Percentiles rank a stretch among this genome's conserved stretches.
These are phyloP conservation scores for Urechis unicinctus DNA, from an alignment of 2,888 invertebrate species.

Conservation along the genomic window DNA sequence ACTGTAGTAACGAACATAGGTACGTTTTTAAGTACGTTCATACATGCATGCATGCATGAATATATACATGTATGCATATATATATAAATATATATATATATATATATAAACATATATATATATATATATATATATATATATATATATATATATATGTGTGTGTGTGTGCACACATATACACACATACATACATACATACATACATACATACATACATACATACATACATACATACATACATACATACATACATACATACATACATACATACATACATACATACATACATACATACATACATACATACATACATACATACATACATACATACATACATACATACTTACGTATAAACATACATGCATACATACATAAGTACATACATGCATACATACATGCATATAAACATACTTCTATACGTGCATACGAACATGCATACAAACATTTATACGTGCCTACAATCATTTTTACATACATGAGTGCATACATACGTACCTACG, in stretches of 20 bases:
- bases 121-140: not conserved
- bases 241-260: no score
- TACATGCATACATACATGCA: not conserved
- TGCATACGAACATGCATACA: not conserved
- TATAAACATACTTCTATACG: no score
- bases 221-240: no score
- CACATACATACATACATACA: not conserved
- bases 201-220: no score
- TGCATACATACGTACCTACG: slow-evolving; percentile 6
- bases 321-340: not conserved
- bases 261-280: not conserved
- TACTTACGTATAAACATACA: no score
- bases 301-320: not conserved
- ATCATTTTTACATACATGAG: slow-evolving; percentile 1
- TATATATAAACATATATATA: no score
- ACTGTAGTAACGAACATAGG: no score
- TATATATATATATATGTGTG: not conserved
- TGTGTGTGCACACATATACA: not conserved
- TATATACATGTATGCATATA: slow-evolving; percentile 1
- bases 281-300: not conserved
- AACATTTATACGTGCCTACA: not conserved
- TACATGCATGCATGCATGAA: not conserved
- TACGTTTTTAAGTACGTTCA: no score
- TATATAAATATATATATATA: slow-evolving; percentile 1
- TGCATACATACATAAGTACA: no score